Base-by-base conservation (phyloP, 1,140 invertebrate genomes). In the Atta cephalotes region DNA sequence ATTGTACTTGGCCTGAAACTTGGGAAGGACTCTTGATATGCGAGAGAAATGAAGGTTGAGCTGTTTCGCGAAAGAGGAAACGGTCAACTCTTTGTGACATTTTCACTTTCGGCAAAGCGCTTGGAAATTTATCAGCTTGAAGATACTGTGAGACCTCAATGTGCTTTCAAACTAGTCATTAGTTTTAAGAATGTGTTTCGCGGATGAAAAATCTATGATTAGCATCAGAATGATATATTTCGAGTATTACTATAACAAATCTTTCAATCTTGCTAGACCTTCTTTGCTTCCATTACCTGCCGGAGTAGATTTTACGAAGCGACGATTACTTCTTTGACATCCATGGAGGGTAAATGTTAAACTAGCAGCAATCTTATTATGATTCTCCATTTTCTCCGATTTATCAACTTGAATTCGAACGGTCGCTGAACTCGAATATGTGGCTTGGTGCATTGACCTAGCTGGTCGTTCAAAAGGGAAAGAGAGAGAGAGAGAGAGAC, bases 341-440 rank as follows among this genome's bases (percentile, higher is more conserved):
- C 39, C 45, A 12, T 49, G 25, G 65, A 56, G 56, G 58, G 76
- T 79, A 68, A 45, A 87, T 53, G 86, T 78, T 70, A 79, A 25
- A 25, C 66, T 62, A 49, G 60, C 28, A 0, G 28, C 28, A 66
- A 51, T 21, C 84, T 89, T 77, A 77, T 89, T 86, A 84, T 45
- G 84, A 89, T 86, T 89, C 53, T 51, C 76, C 51, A 89, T 77
- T 86, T 68, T 65, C 39, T 76, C 39, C 62, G 76, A 89, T 89
- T 88, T 86, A 76, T 84, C 56, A 82, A 70, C 81, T 77, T 63
- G 72, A 89, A 89, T 84, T 80, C 63, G 60, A 53, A 87, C 85
- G 62, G 53, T 74, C 82, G 68, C 39, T 81, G 85, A 90, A 82
- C 65, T 87, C 77, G 85, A 88, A 87, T 79, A 89, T 82, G 84